Evolutionary conservation across 1,140 invertebrate species (phyloP), one percentile per base, ranked within the genome.

Genomic region (Aphidius gifuensis): DNA sequence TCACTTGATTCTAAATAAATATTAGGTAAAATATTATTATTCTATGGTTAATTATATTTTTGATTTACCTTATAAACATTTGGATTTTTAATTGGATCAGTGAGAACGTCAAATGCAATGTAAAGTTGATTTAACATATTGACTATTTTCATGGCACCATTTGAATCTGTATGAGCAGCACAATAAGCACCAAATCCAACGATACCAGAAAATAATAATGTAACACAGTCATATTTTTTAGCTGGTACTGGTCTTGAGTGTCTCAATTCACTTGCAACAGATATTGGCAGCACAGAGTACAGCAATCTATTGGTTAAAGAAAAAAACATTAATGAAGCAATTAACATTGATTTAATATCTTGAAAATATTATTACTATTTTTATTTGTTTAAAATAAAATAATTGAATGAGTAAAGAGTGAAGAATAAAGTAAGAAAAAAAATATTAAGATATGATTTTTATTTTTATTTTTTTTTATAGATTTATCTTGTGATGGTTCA

Each of bases 241-340:
- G 94, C 92, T 6, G 91, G 89, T 4, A 96, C 91, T 11, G 94
- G 92, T 64, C 93, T 85, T 60, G 92, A 86, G 76, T 97, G 94
- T 65, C 95, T 86, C 47, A 98, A 83, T 73, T 97, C 94, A 68
- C 90, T 96, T 5, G 96, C 96, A 39, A 97, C 95, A 51, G 91
- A 92, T 64, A 93, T 90, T 21, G 96, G 96, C 55, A 98, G 81
- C 21, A 97, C 94, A 0, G 96, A 97, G 78, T 97, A 98, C 44
- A 98, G 85, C 53, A 97, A 84, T 74, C 92, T 96, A 75, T 23
- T 11, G 51, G 1, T 32, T 32, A 32, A 32, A 32, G 1, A 32
- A 66, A 42, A 58, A 40, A 49, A n/a, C 47, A 49, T 49, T 44
- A 7, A 44, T 2, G 6, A n/a, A 50, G 73, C 68, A 55, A 65